phyloP scores from a whole-genome alignment of 2,888 invertebrate genomes.

The Clistopyga incitator region DNA sequence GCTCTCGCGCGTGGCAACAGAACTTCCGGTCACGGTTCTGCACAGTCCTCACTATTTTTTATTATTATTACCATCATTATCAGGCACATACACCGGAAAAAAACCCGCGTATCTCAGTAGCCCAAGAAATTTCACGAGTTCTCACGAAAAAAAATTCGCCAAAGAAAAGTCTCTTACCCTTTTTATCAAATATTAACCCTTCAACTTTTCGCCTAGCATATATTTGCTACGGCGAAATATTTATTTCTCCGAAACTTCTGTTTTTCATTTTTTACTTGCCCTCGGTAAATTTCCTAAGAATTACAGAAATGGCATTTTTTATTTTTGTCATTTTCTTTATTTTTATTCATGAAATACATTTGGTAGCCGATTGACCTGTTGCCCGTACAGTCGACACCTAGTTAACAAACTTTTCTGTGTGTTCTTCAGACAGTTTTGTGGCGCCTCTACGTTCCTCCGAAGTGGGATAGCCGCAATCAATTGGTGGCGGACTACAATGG shows the following conservation, averaged over 20 bases:
- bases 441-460: background rate
- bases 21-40: conserved; percentile 35
- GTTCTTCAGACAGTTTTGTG: background rate
- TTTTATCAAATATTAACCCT: too few species aligned
- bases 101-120: conserved; percentile 22
- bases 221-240: too few species aligned
- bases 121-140: background rate
- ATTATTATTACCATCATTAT: conserved; percentile 38
- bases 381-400: too few species aligned
- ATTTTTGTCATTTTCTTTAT: too few species aligned
- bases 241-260: too few species aligned
- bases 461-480: conserved; percentile 4
- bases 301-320: too few species aligned
- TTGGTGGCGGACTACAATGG: conserved; percentile 28
- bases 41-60: conserved; percentile 20
- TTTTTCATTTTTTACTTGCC: too few species aligned
- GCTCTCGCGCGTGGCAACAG: conserved; percentile 45
- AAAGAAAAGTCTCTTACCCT: background rate
- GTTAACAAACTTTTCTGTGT: background rate
- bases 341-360: too few species aligned
- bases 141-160: conserved; percentile 11
- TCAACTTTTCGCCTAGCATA: too few species aligned
- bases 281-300: too few species aligned
- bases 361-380: too few species aligned
- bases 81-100: conserved; percentile 10